Evolutionary conservation across 2,113 vertebrate species (phyloP), one percentile per base, ranked within the genome.

Genomic region (Monopterus albus): DNA sequence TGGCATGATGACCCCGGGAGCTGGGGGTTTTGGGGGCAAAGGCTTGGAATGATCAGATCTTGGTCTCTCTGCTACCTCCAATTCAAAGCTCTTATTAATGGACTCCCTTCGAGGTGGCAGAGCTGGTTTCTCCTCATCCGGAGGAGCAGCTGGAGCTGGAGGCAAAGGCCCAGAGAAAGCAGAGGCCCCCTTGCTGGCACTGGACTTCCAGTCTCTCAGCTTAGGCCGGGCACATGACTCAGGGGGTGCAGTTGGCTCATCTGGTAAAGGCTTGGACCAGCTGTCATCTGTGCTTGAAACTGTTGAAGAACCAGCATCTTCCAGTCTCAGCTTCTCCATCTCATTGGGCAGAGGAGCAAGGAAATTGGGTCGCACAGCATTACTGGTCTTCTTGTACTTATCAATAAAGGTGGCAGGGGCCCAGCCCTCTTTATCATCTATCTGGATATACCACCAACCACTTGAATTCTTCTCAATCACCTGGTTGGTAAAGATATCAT

Each of bases 391-490:
- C 92, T 99, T 99, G 86, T 99, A 98, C 80, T 99, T 99, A 61
- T 99, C 98, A 2, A 99, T 97, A 88, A 97, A 99, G 0, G 94
- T 99, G 46, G 95, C 94, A 0, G 98, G 98, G 65, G 98, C 98
- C 98, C 98, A 99, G 12, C 98, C 98, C 75, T 99, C 98, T 80
- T 96, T 96, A 9, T 98, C 96, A 4, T 98, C 96, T 1, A 99
- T 99, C 91, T 99, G 98, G 87, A 99, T 99, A 87, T 99, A 99
- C 97, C 98, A 99, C 98, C 98, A 99, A 56, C 98, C 97, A 0
- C 96, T 97, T 38, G 94, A 73, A 76, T 98, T 99, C 92, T 98
- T 99, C 85, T 99, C 98, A 9, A 99, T 97, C 68, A 99, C 96
- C 97, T 99, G 66, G 8, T 10, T 38, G 15, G 14, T 15, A 14